Conservation (phyloP, 1,140 invertebrate species). For the Cydia pomonella region DNA sequence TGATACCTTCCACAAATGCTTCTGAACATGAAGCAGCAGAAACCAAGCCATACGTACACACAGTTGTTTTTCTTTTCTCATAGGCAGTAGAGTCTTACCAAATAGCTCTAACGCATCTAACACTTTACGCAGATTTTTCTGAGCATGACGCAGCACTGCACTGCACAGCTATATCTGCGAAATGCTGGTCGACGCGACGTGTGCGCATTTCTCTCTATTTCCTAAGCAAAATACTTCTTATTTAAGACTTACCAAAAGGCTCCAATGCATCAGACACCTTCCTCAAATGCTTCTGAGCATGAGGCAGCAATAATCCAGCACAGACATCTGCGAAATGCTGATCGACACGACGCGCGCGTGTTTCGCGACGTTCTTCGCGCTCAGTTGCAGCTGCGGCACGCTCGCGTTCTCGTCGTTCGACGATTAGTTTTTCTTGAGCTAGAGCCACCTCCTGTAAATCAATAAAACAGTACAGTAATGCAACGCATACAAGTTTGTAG, state of each 20-base stretch:
- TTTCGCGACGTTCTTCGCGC: conserved; percentile 54
- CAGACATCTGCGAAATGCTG: conserved; percentile 63
- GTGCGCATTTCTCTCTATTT: background rate
- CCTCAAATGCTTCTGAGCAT: conserved; percentile 68
- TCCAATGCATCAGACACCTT: conserved; percentile 65
- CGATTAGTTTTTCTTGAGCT: conserved; percentile 52
- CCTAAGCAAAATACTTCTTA: background rate
- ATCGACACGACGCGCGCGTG: conserved; percentile 58
- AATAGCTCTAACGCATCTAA: too few relatives aligned
- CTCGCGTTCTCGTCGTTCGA: conserved; percentile 55
- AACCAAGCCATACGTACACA: too few relatives aligned
- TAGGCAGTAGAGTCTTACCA: too few relatives aligned
- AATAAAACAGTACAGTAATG: too few relatives aligned
- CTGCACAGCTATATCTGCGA: too few relatives aligned
- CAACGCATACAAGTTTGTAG: too few relatives aligned
- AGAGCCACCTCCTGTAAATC: conserved; percentile 57
- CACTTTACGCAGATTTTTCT: background rate
- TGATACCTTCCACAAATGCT: too few relatives aligned
- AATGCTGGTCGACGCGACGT: too few relatives aligned
- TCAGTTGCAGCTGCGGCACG: conserved; percentile 53
- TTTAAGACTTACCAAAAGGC: conserved; percentile 49
- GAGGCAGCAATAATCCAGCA: conserved; percentile 64
- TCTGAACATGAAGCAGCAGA: too few relatives aligned
- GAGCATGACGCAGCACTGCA: too few relatives aligned
- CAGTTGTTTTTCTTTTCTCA: too few relatives aligned